Conservation (phyloP, 1,140 invertebrate species). For the Tyrophagus putrescentiae region DNA sequence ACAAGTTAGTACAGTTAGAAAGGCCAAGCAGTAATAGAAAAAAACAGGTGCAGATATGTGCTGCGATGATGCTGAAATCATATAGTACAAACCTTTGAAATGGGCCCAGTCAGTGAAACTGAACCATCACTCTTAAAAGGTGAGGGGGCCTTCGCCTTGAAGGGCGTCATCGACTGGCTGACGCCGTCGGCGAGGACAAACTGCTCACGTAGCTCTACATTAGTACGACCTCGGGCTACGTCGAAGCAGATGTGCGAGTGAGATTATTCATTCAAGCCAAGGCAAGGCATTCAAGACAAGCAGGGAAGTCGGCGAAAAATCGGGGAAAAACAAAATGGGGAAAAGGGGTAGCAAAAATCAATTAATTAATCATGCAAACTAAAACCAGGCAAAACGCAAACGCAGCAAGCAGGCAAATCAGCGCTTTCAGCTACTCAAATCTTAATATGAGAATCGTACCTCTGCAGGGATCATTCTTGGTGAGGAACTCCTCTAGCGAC, state of each 20-base stretch:
- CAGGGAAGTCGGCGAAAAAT: neutral
- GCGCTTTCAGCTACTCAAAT: neutral
- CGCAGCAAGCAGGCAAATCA: neutral
- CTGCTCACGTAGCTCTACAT: constrained; percentile 94
- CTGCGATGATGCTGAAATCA: neutral
- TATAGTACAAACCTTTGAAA: constrained; percentile 26
- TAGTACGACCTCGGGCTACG: constrained; percentile 92
- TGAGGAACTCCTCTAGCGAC: constrained; percentile 92
- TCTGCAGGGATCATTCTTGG: constrained; percentile 99
- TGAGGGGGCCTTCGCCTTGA: constrained; percentile 39
- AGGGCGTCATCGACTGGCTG: constrained; percentile 90
- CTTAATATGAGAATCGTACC: constrained; percentile 46
- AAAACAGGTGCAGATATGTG: neutral
- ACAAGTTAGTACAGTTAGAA: neutral
- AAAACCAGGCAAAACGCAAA: no score
- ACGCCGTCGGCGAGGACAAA: constrained; percentile 95
- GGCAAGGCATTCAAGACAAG: constrained; percentile 9
- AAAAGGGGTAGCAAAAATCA: constrained; percentile 10
- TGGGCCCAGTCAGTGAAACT: constrained; percentile 24
- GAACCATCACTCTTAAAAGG: constrained; percentile 9
- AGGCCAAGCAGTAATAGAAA: neutral
- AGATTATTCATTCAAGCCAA: neutral
- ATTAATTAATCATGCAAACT: neutral
- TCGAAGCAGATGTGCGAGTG: neutral
- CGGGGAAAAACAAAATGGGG: neutral